A percentile compares a stretch with the other conserved stretches of the same genome.
These are phyloP conservation scores for Albula goreensis DNA, from an alignment of 2,113 vertebrate species.

Conservation along the genomic window DNA sequence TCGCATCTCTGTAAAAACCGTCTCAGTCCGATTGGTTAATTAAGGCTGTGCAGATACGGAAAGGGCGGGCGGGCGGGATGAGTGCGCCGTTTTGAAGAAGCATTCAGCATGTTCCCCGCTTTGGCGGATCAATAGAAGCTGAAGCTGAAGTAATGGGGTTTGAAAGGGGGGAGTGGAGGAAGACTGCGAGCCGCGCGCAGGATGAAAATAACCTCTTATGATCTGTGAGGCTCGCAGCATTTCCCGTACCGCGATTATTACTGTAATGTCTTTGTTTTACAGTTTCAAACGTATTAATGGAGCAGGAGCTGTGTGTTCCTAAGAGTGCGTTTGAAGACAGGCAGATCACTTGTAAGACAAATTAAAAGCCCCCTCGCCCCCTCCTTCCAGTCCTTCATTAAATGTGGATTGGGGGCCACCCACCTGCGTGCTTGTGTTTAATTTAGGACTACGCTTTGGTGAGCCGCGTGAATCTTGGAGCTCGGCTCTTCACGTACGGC, in stretches of 20 bases:
- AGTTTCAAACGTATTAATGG: conserved; percentile 38
- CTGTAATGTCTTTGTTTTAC: conserved; percentile 45
- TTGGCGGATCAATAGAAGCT: conserved; percentile 37
- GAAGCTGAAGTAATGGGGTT: conserved; percentile 30
- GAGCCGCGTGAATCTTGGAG: too few species aligned
- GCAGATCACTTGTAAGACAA: conserved; percentile 18
- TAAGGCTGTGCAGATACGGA: neutral
- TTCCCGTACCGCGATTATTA: neutral
- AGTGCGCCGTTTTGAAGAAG: neutral
- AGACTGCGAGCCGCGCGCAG: conserved; percentile 9
- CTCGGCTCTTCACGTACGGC: neutral
- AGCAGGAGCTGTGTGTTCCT: conserved; percentile 34
- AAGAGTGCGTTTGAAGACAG: conserved; percentile 41
- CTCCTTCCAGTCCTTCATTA: conserved; percentile 45
- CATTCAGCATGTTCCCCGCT: neutral
- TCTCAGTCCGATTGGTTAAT: neutral
- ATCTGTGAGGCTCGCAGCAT: neutral
- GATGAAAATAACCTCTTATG: conserved; percentile 38
- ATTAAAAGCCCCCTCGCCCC: conserved; percentile 22
- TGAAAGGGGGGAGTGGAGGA: neutral
- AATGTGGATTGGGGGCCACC: conserved; percentile 52
- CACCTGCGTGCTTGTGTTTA: conserved; percentile 38
- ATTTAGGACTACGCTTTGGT: neutral
- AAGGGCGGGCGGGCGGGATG: neutral
- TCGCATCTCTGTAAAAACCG: neutral